phyloP scores from a whole-genome alignment of 2,113 vertebrate species.

The Malurus elegans region DNA sequence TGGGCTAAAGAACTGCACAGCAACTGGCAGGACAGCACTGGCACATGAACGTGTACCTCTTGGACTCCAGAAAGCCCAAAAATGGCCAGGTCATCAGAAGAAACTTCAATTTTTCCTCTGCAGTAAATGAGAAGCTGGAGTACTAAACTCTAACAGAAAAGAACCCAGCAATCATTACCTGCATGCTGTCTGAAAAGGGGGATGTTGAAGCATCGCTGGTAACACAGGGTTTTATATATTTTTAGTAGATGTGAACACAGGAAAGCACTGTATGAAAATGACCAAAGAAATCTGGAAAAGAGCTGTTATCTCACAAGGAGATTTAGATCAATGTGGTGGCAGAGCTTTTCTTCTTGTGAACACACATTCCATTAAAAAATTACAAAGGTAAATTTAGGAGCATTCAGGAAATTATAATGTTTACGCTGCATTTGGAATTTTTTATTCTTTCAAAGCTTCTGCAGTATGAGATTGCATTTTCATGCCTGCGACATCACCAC shows the following conservation, averaged over 20 bases:
- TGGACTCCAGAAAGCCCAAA: not conserved
- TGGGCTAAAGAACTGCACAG: not conserved
- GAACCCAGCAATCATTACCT: not conserved
- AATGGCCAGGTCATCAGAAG: not conserved
- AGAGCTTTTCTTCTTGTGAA: not conserved
- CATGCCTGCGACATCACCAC: not conserved
- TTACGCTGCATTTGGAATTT: not conserved
- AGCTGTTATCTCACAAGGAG: not conserved
- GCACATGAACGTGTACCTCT: fast-evolving
- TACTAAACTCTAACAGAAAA: not conserved
- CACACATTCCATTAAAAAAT: not conserved
- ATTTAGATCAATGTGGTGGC: not conserved
- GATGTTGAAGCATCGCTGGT: not conserved
- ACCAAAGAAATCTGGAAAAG: not conserved
- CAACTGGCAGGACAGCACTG: not conserved
- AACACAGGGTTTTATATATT: not conserved
- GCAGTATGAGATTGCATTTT: not conserved
- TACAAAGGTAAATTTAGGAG: not conserved
- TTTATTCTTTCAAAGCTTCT: not conserved
- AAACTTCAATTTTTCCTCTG: not conserved
- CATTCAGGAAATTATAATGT: not conserved
- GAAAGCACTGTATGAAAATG: not conserved
- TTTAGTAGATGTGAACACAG: not conserved
- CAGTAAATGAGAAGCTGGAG: not conserved
- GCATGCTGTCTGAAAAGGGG: not conserved